Conservation (phyloP, 2,888 invertebrate species). For the Linnaemya vulpina region DNA sequence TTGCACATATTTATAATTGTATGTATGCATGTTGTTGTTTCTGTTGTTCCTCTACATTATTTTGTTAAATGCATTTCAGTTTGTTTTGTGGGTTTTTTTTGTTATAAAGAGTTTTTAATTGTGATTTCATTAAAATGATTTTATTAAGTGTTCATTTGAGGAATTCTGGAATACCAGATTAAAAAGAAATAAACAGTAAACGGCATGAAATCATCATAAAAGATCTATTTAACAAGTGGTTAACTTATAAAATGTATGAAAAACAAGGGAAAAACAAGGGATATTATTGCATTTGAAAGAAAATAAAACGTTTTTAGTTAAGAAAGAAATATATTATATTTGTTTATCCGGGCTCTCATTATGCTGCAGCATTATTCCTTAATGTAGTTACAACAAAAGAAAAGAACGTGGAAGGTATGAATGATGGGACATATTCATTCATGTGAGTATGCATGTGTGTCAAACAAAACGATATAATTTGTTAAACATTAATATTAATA, state of each 20-base stretch:
- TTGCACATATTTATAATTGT: constrained; percentile 39
- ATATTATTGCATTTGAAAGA: not conserved
- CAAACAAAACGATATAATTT: no score
- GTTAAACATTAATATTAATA: no score
- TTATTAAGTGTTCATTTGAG: constrained; percentile 56
- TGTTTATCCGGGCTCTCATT: no score
- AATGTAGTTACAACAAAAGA: no score
- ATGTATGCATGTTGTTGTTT: not conserved
- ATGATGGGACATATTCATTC: no score
- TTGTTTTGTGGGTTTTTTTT: constrained; percentile 39
- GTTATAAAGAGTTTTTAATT: constrained; percentile 58
- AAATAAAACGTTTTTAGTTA: not conserved
- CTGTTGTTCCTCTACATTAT: constrained; percentile 9
- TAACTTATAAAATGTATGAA: not conserved
- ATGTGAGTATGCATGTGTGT: no score
- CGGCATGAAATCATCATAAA: constrained; percentile 14
- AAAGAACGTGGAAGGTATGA: no score
- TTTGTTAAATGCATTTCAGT: constrained; percentile 16
- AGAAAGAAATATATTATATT: no score
- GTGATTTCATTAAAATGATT: constrained; percentile 64
- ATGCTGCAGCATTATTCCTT: no score
- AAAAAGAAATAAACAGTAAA: constrained; percentile 23
- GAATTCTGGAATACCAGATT: constrained; percentile 15
- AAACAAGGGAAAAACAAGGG: not conserved
- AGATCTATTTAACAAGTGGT: not conserved